Percentiles rank a stretch among this genome's conserved stretches.
These are phyloP conservation scores for Enteromius thamalakanensis DNA, from an alignment of 2,797 vertebrate species.

Conservation along the genomic window DNA sequence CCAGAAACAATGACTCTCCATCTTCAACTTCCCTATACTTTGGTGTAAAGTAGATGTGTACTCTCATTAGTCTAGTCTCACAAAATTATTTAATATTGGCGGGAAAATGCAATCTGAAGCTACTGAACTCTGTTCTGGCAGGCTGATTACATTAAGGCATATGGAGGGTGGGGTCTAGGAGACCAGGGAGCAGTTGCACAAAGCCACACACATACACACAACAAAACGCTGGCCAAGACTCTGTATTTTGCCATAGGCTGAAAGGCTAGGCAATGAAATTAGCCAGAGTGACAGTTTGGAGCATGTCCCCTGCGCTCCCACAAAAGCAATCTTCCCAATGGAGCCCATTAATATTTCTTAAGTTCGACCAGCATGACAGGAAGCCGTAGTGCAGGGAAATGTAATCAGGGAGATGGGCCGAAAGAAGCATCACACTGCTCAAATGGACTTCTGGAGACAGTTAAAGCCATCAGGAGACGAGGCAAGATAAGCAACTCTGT, in stretches of 20 bases:
- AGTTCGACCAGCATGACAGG: constrained; percentile 61
- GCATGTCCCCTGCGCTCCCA: constrained; percentile 51
- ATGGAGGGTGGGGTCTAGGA: constrained; percentile 48
- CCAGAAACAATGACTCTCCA: neutral
- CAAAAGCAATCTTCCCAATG: constrained; percentile 66
- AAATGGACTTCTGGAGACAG: constrained; percentile 35
- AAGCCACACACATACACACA: constrained; percentile 33
- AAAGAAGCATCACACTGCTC: constrained; percentile 18
- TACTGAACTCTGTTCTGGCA: constrained; percentile 53
- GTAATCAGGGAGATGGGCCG: constrained; percentile 64
- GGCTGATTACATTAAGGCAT: constrained; percentile 60
- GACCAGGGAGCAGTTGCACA: constrained; percentile 41
- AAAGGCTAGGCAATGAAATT: constrained; percentile 69
- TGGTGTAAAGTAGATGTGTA: neutral
- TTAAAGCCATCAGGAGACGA: constrained; percentile 38
- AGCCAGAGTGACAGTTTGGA: constrained; percentile 62
- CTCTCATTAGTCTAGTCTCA: neutral
- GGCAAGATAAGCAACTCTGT: constrained; percentile 39
- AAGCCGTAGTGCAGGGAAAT: constrained; percentile 63
- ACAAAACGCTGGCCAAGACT: constrained; percentile 22
- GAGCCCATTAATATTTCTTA: constrained; percentile 66
- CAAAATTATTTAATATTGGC: constrained; percentile 21
- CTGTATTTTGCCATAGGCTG: constrained; percentile 57
- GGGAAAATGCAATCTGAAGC: constrained; percentile 52
- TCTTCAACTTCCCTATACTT: neutral